Evolutionary conservation across 2,888 invertebrate genomes (phyloP).

Genomic region (Polylopha cassiicola): DNA sequence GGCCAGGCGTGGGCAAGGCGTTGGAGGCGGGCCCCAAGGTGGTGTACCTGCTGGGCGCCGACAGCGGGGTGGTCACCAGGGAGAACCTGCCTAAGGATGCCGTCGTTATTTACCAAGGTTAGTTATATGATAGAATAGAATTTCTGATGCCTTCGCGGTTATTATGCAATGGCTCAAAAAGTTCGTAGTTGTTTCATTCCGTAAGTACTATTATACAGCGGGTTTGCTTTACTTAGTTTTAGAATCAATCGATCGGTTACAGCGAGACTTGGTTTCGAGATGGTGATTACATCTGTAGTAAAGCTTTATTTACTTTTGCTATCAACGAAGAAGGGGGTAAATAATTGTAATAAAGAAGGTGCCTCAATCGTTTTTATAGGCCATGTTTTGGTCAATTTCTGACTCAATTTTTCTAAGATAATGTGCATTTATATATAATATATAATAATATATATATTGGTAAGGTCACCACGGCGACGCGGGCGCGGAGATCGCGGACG

Average conservation of each 20-base stretch:
- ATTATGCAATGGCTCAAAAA: too few relatives aligned
- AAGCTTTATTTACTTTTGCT: too few relatives aligned
- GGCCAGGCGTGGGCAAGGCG: conserved; percentile 81
- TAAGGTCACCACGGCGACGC: conserved; percentile 96
- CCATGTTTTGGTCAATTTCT: background rate
- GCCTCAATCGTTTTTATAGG: background rate
- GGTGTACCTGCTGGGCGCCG: conserved; percentile 95
- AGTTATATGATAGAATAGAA: too few relatives aligned
- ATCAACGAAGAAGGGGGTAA: too few relatives aligned
- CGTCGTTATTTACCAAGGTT: conserved; percentile 93
- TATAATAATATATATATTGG: conserved; percentile 2
- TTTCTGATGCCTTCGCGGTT: too few relatives aligned
- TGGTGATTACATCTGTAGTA: too few relatives aligned
- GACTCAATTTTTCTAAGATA: background rate
- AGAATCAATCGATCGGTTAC: too few relatives aligned
- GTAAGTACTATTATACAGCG: too few relatives aligned
- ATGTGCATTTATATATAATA: background rate
- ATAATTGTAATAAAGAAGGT: too few relatives aligned
- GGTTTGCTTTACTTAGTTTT: background rate
- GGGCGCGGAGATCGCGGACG: conserved; percentile 95
- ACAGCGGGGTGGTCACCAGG: conserved; percentile 86
- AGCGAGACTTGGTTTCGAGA: too few relatives aligned
- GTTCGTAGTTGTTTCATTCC: too few relatives aligned
- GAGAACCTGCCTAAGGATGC: conserved; percentile 88
- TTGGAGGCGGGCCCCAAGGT: conserved; percentile 85